A percentile compares a stretch with the other conserved stretches of the same genome.
Conservation (phyloP, 92 coral and sea anemone species). For the Bergia puertoricense region DNA sequence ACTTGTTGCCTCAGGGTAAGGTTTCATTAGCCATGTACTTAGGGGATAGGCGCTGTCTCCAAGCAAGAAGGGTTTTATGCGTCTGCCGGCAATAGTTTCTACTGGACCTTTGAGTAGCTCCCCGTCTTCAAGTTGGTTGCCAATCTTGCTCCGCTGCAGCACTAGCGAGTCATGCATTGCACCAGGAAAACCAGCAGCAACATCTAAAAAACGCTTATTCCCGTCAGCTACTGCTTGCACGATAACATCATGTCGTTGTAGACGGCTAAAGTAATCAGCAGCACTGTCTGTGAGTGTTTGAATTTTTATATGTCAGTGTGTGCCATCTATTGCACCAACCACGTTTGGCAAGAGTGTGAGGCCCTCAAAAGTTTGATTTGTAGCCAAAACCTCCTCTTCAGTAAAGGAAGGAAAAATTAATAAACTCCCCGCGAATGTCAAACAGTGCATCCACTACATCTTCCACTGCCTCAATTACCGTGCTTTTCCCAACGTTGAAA, state of each 20-base stretch:
- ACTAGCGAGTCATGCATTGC: constrained; percentile 59
- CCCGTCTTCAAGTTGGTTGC: constrained; percentile 19
- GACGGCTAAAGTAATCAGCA: constrained; percentile 27
- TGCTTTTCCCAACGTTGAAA: constrained; percentile 34
- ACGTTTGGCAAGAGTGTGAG: constrained; percentile 27
- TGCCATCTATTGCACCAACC: constrained; percentile 35
- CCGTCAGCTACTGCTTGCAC: constrained; percentile 60
- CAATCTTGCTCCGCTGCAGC: constrained; percentile 29
- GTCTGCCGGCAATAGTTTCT: constrained; percentile 46
- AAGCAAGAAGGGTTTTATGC: constrained; percentile 43
- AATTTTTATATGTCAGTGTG: constrained; percentile 3
- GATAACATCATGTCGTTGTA: constrained; percentile 48
- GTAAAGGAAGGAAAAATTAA: constrained; percentile 27
- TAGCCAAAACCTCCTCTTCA: constrained; percentile 21
- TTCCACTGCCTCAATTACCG: constrained; percentile 33
- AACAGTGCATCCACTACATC: constrained; percentile 22
- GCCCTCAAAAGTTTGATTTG: constrained; percentile 25
- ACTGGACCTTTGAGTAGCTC: constrained; percentile 44
- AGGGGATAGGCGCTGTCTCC: constrained; percentile 63
- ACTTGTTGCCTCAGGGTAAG: constrained; percentile 48
- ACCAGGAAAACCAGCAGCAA: constrained; percentile 65
- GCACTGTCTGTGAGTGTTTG: constrained; percentile 30
- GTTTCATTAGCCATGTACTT: constrained; percentile 52
- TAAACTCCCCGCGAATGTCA: constrained; percentile 22
- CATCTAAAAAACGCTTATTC: constrained; percentile 48